These are phyloP conservation scores for Myzus persicae DNA, from an alignment of 1,140 invertebrate species.

Conservation along the genomic window DNA sequence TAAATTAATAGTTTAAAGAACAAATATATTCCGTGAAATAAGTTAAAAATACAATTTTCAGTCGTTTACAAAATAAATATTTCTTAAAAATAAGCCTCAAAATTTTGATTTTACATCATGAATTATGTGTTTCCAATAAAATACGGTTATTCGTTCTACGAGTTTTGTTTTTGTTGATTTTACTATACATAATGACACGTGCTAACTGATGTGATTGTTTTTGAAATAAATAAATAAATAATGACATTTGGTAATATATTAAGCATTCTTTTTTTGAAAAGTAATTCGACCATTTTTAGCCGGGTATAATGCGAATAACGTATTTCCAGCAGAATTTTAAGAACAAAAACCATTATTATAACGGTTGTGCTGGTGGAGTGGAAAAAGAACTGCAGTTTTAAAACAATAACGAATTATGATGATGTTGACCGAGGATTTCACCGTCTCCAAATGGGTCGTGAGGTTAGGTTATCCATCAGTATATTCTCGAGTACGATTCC, in stretches of 20 bases:
- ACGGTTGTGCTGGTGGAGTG: neutral
- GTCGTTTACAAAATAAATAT: too few relatives aligned
- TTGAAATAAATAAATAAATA: neutral
- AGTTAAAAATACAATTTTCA: too few relatives aligned
- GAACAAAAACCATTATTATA: neutral
- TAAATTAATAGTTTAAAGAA: too few relatives aligned
- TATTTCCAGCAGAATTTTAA: neutral
- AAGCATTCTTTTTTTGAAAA: neutral
- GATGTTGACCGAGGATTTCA: neutral
- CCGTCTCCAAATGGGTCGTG: neutral
- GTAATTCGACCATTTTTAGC: neutral
- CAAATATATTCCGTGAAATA: too few relatives aligned
- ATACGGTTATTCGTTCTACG: too few relatives aligned
- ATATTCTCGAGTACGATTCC: constrained; percentile 8
- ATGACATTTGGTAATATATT: neutral
- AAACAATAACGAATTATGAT: constrained; percentile 26
- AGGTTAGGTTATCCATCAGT: constrained; percentile 40
- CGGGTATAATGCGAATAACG: neutral
- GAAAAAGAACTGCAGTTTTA: neutral
- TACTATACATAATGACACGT: neutral
- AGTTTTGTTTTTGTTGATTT: neutral
- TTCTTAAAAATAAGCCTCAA: too few relatives aligned
- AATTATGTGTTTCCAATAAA: too few relatives aligned
- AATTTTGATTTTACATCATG: too few relatives aligned
- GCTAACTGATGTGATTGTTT: neutral